phyloP scores from a whole-genome alignment of 2,888 invertebrate genomes.

The Notodromas monacha region DNA sequence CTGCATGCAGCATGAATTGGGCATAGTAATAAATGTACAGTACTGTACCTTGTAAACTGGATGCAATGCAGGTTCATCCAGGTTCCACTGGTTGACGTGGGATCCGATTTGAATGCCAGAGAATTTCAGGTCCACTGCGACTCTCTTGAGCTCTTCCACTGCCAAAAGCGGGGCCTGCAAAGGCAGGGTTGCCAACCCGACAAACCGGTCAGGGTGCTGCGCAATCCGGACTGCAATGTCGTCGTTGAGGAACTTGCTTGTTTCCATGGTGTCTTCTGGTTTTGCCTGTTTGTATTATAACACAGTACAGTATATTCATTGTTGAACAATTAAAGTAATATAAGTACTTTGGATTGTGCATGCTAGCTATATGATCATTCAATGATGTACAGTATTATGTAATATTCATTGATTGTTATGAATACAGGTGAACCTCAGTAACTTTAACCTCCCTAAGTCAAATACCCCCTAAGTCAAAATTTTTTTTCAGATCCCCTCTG shows the following conservation, averaged over 20 bases:
- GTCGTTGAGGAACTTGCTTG: constrained; percentile 20
- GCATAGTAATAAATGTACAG: too few relatives aligned
- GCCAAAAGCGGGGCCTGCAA: constrained; percentile 21
- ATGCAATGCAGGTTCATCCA: constrained; percentile 19
- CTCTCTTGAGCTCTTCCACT: constrained; percentile 19
- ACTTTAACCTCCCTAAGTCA: too few relatives aligned
- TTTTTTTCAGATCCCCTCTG: too few relatives aligned
- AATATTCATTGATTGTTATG: too few relatives aligned
- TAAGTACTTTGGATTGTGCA: too few relatives aligned
- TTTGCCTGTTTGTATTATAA: constrained; percentile 22
- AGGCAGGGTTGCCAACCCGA: constrained; percentile 22
- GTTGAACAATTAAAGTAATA: too few relatives aligned
- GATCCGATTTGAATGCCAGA: constrained; percentile 22
- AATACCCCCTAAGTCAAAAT: too few relatives aligned
- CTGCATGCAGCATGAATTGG: too few relatives aligned
- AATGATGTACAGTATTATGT: too few relatives aligned
- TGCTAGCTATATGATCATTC: too few relatives aligned
- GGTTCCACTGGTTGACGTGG: constrained; percentile 22
- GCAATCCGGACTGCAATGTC: constrained; percentile 19
- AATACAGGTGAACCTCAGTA: too few relatives aligned
- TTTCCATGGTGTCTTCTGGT: constrained; percentile 19
- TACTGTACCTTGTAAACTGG: constrained; percentile 20
- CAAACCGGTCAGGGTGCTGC: constrained; percentile 17
- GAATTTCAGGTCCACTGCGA: constrained; percentile 17
- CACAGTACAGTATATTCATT: too few relatives aligned